A percentile compares a stretch with the other conserved stretches of the same genome.
These are phyloP conservation scores for Melanitta fusca DNA, from an alignment of 2,797 vertebrate genomes.

Conservation along the genomic window DNA sequence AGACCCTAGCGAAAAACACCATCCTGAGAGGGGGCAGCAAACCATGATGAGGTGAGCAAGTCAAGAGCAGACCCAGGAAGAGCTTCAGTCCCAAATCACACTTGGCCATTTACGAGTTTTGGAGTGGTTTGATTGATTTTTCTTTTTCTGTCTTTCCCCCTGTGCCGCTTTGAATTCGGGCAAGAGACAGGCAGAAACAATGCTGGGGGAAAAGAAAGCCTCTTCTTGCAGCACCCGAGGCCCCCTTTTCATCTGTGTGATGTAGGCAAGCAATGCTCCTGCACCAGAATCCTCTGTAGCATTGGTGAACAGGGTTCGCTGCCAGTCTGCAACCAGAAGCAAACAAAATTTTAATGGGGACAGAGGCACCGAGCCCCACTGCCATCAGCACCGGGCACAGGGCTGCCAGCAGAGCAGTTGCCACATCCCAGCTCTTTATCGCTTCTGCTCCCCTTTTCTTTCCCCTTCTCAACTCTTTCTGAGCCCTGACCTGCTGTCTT, in stretches of 20 bases:
- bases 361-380: background rate
- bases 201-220: background rate
- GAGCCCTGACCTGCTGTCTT: background rate
- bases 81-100: background rate
- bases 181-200: background rate
- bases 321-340: background rate
- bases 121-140: background rate
- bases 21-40: background rate
- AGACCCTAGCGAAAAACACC: background rate
- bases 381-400: background rate
- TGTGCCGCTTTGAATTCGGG: background rate
- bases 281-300: fast-evolving
- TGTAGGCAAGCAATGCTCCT: background rate
- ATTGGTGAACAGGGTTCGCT: background rate
- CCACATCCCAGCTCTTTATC: background rate
- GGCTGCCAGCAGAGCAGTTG: no score
- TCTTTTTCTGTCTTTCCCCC: background rate
- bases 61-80: background rate
- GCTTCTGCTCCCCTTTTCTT: background rate
- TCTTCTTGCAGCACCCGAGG: background rate
- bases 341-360: no score
- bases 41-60: background rate
- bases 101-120: background rate
- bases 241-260: background rate
- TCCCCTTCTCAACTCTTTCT: background rate